phyloP scores from a whole-genome alignment of 2,888 invertebrate species.

The Chrysolina oricalcia region DNA sequence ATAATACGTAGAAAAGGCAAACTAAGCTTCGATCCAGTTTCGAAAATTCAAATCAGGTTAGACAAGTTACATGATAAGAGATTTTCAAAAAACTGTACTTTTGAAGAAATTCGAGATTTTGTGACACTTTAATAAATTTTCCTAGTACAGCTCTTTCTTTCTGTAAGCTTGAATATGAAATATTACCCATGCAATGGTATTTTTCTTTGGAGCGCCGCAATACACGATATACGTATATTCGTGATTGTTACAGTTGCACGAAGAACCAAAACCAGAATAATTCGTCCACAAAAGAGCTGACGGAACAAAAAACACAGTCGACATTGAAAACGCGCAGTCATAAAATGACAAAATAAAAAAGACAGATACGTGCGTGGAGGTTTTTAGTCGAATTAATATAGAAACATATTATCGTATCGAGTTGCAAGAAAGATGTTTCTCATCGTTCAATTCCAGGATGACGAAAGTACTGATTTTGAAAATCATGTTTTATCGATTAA shows the following conservation, averaged over 20 bases:
- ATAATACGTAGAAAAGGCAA: no score
- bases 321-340: constrained; percentile 20
- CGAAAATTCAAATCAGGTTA: no score
- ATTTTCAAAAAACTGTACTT: no score
- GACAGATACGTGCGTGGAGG: background rate
- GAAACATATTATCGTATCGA: background rate
- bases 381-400: background rate
- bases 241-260: background rate
- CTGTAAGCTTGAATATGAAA: background rate
- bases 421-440: background rate
- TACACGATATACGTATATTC: constrained; percentile 4
- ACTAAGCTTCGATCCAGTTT: no score
- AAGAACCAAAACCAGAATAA: background rate
- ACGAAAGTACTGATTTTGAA: no score
- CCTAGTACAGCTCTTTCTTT: background rate
- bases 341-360: constrained; percentile 25
- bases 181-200: background rate
- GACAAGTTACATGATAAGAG: no score
- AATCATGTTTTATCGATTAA: no score
- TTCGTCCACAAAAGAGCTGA: background rate
- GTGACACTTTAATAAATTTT: background rate
- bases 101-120: no score
- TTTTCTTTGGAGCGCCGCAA: background rate
- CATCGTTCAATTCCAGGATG: background rate
- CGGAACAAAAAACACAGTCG: background rate